Conservation (phyloP, 2,888 invertebrate genomes). For the Pandemis heparana region DNA sequence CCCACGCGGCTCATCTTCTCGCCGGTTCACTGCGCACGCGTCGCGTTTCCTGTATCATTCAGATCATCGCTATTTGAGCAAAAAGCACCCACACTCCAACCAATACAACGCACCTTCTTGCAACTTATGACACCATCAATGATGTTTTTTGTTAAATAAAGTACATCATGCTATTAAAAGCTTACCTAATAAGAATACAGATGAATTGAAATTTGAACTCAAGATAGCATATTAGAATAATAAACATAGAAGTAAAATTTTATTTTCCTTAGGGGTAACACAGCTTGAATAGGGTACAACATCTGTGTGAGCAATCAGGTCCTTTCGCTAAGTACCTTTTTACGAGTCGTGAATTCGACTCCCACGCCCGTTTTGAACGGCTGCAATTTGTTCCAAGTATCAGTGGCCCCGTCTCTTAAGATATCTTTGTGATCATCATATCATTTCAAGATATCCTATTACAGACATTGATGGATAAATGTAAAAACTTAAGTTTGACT, state of each 20-base stretch:
- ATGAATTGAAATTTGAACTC: background rate
- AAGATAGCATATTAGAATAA: slow-evolving; percentile 26
- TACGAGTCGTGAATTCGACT: slow-evolving; percentile 48
- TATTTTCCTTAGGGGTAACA: slow-evolving; percentile 30
- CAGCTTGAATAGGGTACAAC: slow-evolving; percentile 38
- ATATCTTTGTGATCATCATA: slow-evolving; percentile 28
- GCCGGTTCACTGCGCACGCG: slow-evolving; percentile 80
- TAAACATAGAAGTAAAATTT: slow-evolving; percentile 38
- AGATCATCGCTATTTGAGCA: slow-evolving; percentile 63
- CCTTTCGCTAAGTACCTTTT: slow-evolving; percentile 46
- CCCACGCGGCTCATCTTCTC: slow-evolving; percentile 79
- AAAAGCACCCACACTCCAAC: slow-evolving; percentile 62
- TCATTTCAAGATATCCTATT: slow-evolving; percentile 37
- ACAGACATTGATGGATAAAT: slow-evolving; percentile 37
- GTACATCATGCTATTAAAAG: background rate
- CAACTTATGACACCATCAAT: background rate
- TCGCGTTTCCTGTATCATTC: slow-evolving; percentile 77
- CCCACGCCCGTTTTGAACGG: slow-evolving; percentile 44
- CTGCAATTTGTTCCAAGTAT: slow-evolving; percentile 48
- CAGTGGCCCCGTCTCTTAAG: slow-evolving; percentile 34
- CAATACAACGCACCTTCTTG: slow-evolving; percentile 49
- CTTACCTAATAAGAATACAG: background rate
- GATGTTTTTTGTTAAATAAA: background rate
- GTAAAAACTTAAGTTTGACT: slow-evolving; percentile 10
- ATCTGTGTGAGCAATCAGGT: slow-evolving; percentile 46